A percentile compares a stretch with the other conserved stretches of the same genome.
These are phyloP conservation scores for Xiphorhynchus elegans DNA, from an alignment of 2,113 vertebrate genomes.

Conservation along the genomic window DNA sequence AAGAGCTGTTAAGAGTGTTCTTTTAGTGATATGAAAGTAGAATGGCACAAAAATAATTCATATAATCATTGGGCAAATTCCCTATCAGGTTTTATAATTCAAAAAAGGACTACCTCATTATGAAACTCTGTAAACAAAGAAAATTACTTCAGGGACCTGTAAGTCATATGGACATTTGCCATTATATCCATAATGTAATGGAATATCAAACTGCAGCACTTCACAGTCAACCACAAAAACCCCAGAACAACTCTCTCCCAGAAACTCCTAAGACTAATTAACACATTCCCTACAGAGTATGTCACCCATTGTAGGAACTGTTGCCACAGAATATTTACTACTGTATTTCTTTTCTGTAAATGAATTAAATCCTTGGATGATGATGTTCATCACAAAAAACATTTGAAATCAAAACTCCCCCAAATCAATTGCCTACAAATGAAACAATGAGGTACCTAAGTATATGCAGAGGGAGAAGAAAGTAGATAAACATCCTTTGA, in stretches of 20 bases:
- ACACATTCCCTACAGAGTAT: neutral
- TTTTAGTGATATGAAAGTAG: rapidly evolving
- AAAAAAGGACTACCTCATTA: neutral
- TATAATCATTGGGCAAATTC: neutral
- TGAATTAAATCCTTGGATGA: neutral
- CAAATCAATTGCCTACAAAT: neutral
- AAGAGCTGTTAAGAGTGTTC: neutral
- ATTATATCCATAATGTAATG: neutral
- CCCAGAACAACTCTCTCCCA: neutral
- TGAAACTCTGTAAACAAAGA: neutral
- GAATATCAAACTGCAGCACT: neutral
- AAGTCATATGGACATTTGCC: neutral
- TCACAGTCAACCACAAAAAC: neutral
- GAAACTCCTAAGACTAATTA: neutral
- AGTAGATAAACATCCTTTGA: neutral
- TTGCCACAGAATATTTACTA: neutral
- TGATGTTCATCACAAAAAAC: neutral
- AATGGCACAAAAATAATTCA: neutral
- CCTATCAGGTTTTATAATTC: neutral
- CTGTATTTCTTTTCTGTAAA: neutral
- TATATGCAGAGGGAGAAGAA: neutral
- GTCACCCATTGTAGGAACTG: neutral
- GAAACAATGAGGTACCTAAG: neutral
- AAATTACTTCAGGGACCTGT: neutral
- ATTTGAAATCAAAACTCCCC: neutral